These are phyloP conservation scores for Pemphigus obesinymphae DNA, from an alignment of 1,140 invertebrate genomes.

Conservation along the genomic window DNA sequence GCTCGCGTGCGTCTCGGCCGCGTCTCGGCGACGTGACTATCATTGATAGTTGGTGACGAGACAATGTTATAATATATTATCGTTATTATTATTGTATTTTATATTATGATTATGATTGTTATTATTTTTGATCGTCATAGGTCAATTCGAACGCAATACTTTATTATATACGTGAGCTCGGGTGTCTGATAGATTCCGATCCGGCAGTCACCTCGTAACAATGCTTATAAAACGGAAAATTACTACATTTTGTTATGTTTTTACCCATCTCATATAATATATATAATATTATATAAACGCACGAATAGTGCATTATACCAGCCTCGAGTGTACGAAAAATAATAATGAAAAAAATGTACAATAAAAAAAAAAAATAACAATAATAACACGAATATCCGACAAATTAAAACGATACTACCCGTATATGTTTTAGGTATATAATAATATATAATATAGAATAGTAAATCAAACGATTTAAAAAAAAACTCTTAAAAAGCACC, in stretches of 20 bases:
- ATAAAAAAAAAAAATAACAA: not conserved
- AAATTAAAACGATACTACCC: slow-evolving; percentile 5
- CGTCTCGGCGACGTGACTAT: slow-evolving; percentile 4
- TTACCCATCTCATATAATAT: not conserved
- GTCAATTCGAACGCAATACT: not conserved
- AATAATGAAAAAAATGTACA: not conserved
- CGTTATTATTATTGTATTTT: slow-evolving; percentile 2
- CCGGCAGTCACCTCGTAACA: slow-evolving; percentile 26
- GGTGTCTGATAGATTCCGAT: slow-evolving; percentile 37
- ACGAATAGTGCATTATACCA: slow-evolving; percentile 15
- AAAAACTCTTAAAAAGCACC: too few relatives aligned
- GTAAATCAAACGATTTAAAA: too few relatives aligned
- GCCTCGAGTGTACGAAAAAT: not conserved
- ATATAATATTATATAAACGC: slow-evolving; percentile 1
- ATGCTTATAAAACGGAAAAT: slow-evolving; percentile 26
- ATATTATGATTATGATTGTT: slow-evolving; percentile 24
- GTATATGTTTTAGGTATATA: too few relatives aligned
- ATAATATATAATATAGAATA: too few relatives aligned
- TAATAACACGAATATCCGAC: not conserved
- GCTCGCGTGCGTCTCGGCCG: not conserved
- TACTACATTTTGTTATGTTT: not conserved
- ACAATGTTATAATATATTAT: slow-evolving; percentile 27
- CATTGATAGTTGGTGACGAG: slow-evolving; percentile 14
- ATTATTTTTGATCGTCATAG: not conserved
- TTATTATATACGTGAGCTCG: slow-evolving; percentile 7